phyloP scores from a whole-genome alignment of 2,888 invertebrate species.

The Chrysolina haemoptera region DNA sequence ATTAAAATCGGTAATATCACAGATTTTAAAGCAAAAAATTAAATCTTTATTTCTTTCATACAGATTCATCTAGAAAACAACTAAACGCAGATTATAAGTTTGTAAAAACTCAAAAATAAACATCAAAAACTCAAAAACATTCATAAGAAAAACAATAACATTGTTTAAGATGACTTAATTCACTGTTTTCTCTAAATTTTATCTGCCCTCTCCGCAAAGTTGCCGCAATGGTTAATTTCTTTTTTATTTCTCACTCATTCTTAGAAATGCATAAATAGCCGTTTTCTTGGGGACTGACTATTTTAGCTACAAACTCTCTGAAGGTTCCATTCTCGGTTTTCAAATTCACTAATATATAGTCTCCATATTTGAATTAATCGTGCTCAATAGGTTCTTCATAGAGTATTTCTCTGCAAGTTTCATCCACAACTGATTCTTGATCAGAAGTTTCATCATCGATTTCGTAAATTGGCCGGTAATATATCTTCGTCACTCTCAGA shows the following conservation, averaged over 20 bases:
- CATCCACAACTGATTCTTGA: not conserved
- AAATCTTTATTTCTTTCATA: not conserved
- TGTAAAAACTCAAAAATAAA: not conserved
- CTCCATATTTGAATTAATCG: not conserved
- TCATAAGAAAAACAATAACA: not conserved
- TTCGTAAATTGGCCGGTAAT: too few relatives aligned
- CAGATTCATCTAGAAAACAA: not conserved
- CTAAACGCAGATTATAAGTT: not conserved
- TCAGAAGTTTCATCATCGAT: not conserved
- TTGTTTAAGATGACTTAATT: too few relatives aligned
- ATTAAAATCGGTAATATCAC: not conserved
- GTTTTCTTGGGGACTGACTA: not conserved
- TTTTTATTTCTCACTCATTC: not conserved
- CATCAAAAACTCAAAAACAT: not conserved
- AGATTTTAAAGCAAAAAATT: not conserved
- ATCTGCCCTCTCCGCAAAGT: not conserved
- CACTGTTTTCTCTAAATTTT: too few relatives aligned
- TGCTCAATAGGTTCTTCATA: not conserved
- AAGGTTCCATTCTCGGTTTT: not conserved
- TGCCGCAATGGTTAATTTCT: not conserved
- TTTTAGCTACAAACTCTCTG: not conserved
- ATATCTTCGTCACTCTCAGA: too few relatives aligned
- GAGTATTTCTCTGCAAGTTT: not conserved
- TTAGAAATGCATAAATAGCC: not conserved
- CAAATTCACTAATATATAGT: not conserved